Percentiles rank a stretch among this genome's conserved stretches.
phyloP scores from a whole-genome alignment of 2,888 invertebrate genomes.

The Imbricaverruca yamaguchii region DNA sequence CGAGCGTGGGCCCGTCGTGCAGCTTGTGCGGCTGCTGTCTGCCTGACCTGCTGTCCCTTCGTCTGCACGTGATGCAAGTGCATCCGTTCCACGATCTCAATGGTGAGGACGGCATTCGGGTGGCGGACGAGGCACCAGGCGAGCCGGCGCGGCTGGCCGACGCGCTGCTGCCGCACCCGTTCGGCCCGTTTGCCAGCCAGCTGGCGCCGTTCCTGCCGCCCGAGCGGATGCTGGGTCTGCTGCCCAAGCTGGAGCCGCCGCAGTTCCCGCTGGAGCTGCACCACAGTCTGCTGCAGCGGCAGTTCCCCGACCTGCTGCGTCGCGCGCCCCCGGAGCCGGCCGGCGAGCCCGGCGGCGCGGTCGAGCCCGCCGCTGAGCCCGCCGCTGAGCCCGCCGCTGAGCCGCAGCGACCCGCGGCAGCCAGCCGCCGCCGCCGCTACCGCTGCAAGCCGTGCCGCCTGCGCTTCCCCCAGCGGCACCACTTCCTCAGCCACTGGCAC shows the following conservation, averaged over 20 bases:
- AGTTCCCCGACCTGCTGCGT: not conserved
- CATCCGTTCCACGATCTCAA: slow-evolving; percentile 2
- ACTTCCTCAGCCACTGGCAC: slow-evolving; percentile 19
- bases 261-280: not conserved
- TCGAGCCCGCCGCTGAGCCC: not conserved
- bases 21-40: not conserved
- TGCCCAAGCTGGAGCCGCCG: not conserved
- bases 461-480: slow-evolving; percentile 5
- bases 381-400: not conserved
- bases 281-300: not conserved
- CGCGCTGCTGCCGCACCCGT: not conserved
- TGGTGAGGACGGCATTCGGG: not conserved
- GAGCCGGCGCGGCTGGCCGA: not conserved
- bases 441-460: slow-evolving; percentile 9
- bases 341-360: not conserved
- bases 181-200: not conserved
- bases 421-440: not conserved
- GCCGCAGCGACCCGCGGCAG: not conserved
- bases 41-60: slow-evolving; percentile 3
- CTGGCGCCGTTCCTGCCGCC: not conserved
- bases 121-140: not conserved
- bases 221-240: not conserved
- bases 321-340: not conserved
- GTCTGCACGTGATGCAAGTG: slow-evolving; percentile 8
- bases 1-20: not conserved